Evolutionary conservation across 2,113 vertebrate genomes (phyloP).

Genomic region (Triplophysa rosa): DNA sequence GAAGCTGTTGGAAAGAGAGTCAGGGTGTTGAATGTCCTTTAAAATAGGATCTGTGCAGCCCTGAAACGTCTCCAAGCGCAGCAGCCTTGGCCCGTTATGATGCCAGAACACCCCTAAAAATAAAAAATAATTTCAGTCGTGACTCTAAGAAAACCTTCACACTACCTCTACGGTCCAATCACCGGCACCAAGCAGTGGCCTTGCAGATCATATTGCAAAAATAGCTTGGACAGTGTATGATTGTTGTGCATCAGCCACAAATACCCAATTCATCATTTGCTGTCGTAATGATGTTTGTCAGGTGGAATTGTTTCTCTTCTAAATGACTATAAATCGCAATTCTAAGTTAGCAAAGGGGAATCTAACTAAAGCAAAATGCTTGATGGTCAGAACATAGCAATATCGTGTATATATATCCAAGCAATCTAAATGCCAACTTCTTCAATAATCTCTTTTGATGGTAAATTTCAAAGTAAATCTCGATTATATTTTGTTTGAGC

Average conservation of each 20-base stretch:
- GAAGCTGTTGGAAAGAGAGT: constrained; percentile 62
- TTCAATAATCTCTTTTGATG: constrained; percentile 14
- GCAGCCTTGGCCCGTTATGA: constrained; percentile 46
- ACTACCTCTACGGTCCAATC: constrained; percentile 14
- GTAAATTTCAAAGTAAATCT: constrained; percentile 22
- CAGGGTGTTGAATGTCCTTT: constrained; percentile 64
- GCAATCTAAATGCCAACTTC: constrained; percentile 13
- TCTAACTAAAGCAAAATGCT: constrained; percentile 19
- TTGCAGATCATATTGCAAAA: constrained; percentile 27
- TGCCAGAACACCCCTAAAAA: constrained; percentile 60
- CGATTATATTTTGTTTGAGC: not conserved
- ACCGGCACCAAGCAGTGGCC: constrained; percentile 6
- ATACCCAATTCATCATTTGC: not conserved
- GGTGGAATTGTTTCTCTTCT: not conserved
- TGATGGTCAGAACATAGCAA: constrained; percentile 36
- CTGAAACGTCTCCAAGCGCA: constrained; percentile 54
- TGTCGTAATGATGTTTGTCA: not conserved
- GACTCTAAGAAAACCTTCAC: constrained; percentile 36
- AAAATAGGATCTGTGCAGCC: constrained; percentile 63
- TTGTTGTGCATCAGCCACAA: constrained; percentile 1
- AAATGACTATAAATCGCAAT: not conserved
- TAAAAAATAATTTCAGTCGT: constrained; percentile 51
- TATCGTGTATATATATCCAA: constrained; percentile 29
- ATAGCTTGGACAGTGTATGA: constrained; percentile 9
- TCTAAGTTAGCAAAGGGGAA: not conserved